phyloP scores from a whole-genome alignment of 2,113 vertebrate species.

The Lepidothrix coronata region DNA sequence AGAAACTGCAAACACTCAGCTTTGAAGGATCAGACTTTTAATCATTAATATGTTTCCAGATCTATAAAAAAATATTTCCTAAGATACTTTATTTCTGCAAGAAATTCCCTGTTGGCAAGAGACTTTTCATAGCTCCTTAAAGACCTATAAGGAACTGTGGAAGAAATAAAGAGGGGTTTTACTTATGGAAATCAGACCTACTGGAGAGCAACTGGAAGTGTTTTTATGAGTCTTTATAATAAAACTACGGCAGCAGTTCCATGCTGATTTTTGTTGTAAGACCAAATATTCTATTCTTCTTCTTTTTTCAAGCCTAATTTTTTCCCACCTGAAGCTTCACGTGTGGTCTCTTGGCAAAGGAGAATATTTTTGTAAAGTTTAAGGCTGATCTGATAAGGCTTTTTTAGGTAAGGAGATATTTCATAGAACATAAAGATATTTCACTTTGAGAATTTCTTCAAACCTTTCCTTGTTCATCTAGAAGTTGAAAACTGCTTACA shows the following conservation, averaged over 20 bases:
- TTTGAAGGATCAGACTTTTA: slow-evolving; percentile 26
- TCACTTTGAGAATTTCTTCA: background rate
- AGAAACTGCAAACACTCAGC: slow-evolving; percentile 8
- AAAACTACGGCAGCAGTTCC: slow-evolving; percentile 58
- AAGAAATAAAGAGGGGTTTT: slow-evolving; percentile 65
- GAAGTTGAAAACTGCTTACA: background rate
- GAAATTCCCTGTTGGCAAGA: slow-evolving; percentile 66
- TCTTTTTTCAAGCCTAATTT: slow-evolving; percentile 17
- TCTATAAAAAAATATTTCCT: slow-evolving; percentile 61
- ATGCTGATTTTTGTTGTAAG: slow-evolving; percentile 51
- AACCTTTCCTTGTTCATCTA: background rate
- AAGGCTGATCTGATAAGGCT: slow-evolving; percentile 17
- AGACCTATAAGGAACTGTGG: slow-evolving; percentile 46
- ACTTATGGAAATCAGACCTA: slow-evolving; percentile 59
- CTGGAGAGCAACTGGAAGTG: slow-evolving; percentile 58
- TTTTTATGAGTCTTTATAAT: slow-evolving; percentile 52
- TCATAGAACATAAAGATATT: background rate
- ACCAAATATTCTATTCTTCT: background rate
- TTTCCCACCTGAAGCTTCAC: slow-evolving; percentile 42
- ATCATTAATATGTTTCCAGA: slow-evolving; percentile 63
- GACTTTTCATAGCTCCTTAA: slow-evolving; percentile 66
- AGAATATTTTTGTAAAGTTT: slow-evolving; percentile 26
- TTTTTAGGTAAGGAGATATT: slow-evolving; percentile 16
- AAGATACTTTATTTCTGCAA: slow-evolving; percentile 61
- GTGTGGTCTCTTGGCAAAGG: slow-evolving; percentile 48